Conservation (phyloP, 1,140 invertebrate genomes). For the Trichoplusia ni region DNA sequence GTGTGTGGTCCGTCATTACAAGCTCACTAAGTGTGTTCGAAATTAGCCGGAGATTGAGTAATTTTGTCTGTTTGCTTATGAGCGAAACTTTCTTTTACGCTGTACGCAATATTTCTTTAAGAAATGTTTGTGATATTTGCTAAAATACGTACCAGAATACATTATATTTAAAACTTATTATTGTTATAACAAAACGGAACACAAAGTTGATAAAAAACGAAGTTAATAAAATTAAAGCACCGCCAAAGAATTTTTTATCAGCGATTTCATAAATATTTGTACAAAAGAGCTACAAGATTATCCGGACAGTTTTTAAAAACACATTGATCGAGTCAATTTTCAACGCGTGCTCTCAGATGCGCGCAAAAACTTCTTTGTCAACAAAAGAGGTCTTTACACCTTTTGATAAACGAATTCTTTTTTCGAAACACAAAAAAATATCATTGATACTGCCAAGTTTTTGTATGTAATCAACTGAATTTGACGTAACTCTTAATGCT, state of each 20-base stretch:
- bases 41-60: constrained; percentile 21
- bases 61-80: constrained; percentile 5
- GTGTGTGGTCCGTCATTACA: constrained; percentile 66
- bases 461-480: constrained; percentile 53
- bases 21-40: background rate
- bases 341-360: constrained; percentile 70
- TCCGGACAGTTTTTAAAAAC: constrained; percentile 32
- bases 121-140: too few species aligned
- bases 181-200: background rate
- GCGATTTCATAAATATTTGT: constrained; percentile 20
- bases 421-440: constrained; percentile 44
- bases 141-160: too few species aligned
- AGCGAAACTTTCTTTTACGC: too few species aligned
- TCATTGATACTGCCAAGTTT: constrained; percentile 55
- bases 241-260: constrained; percentile 17
- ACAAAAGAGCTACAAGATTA: constrained; percentile 42
- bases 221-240: constrained; percentile 4
- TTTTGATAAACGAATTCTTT: constrained; percentile 53
- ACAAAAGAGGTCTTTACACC: constrained; percentile 56
- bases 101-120: too few species aligned
- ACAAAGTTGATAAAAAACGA: background rate
- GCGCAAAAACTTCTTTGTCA: constrained; percentile 65
- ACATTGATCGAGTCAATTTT: constrained; percentile 43
- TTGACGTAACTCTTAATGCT: background rate
- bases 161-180: too few species aligned